Evolutionary conservation across 1,140 invertebrate species (phyloP).

Genomic region (Cherax quadricarinatus): DNA sequence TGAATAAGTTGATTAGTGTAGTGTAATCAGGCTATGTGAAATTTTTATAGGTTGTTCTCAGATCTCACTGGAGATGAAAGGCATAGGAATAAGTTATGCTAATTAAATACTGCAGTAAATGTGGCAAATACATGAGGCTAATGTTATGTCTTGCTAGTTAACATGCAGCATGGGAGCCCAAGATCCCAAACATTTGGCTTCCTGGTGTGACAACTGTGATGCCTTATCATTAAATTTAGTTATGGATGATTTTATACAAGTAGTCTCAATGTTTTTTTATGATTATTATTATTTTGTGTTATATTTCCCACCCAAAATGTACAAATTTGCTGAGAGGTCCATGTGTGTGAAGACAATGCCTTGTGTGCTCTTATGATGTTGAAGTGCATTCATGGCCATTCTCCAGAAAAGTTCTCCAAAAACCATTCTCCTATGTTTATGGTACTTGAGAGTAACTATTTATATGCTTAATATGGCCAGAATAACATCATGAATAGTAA

Average conservation of each 20-base stretch:
- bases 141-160: background rate
- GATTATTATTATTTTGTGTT: conserved; percentile 52
- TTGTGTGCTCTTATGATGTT: conserved; percentile 58
- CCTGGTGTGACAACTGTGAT: conserved; percentile 66
- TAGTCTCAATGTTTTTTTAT: conserved; percentile 48
- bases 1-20: conserved; percentile 34
- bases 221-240: conserved; percentile 69
- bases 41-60: conserved; percentile 51
- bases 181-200: conserved; percentile 55
- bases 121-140: conserved; percentile 19
- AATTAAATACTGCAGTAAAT: background rate
- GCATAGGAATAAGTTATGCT: background rate
- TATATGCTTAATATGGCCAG: conserved; percentile 23
- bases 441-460: conserved; percentile 20
- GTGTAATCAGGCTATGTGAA: conserved; percentile 51
- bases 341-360: conserved; percentile 66
- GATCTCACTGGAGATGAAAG: conserved; percentile 25
- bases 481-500: background rate
- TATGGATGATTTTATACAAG: conserved; percentile 57
- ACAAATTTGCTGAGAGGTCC: conserved; percentile 70
- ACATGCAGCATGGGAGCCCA: conserved; percentile 44
- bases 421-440: conserved; percentile 19
- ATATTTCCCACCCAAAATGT: conserved; percentile 66
- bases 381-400: conserved; percentile 47
- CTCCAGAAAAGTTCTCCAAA: conserved; percentile 37